Conservation (phyloP, 2,888 invertebrate genomes). For the Aporophyla lueneburgensis region DNA sequence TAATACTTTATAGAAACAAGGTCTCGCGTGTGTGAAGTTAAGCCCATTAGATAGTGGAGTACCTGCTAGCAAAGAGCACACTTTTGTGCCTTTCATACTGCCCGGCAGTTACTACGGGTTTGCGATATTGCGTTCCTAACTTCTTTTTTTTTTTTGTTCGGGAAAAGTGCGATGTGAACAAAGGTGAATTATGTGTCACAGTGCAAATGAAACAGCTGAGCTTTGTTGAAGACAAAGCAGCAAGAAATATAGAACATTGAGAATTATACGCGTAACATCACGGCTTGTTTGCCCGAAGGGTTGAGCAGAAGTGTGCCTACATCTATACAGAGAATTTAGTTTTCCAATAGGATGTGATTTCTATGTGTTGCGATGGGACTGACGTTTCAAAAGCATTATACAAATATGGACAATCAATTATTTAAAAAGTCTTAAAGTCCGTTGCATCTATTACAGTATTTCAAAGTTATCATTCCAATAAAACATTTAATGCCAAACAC, state of each 20-base stretch:
- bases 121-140: conserved; percentile 21
- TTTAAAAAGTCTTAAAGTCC: not conserved
- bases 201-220: not conserved
- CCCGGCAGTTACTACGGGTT: conserved; percentile 43
- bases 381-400: not conserved
- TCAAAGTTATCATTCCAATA: not conserved
- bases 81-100: conserved; percentile 56
- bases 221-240: not conserved
- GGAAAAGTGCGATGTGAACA: not conserved
- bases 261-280: too few relatives aligned
- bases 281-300: too few relatives aligned
- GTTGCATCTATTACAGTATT: not conserved
- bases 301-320: too few relatives aligned
- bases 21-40: conserved; percentile 57
- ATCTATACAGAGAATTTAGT: too few relatives aligned
- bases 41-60: conserved; percentile 62
- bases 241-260: not conserved
- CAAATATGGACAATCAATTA: not conserved
- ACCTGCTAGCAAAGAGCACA: conserved; percentile 55
- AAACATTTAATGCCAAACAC: not conserved
- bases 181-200: not conserved
- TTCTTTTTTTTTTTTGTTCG: conserved; percentile 10
- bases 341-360: too few relatives aligned
- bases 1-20: conserved; percentile 61
- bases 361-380: too few relatives aligned